Conservation (phyloP, 2,113 vertebrate species). For the Anser brachyrhynchus region DNA sequence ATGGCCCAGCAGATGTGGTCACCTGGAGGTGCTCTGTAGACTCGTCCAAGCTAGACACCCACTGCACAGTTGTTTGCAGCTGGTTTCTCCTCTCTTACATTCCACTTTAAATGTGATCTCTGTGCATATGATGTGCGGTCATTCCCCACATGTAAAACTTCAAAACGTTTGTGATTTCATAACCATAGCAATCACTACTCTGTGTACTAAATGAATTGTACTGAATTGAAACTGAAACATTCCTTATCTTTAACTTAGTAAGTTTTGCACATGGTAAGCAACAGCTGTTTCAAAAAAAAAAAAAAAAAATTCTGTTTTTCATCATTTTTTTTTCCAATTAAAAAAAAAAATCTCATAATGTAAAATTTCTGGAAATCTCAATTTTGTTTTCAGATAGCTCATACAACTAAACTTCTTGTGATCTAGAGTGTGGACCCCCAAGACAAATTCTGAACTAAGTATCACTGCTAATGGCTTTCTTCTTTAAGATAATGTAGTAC, state of each 20-base stretch:
- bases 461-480: neutral
- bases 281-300: neutral
- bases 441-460: neutral
- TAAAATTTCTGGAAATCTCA: neutral
- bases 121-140: neutral
- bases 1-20: neutral
- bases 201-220: neutral
- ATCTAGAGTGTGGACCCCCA: neutral
- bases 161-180: neutral
- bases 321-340: neutral
- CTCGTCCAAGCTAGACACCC: fast-evolving
- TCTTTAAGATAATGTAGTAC: neutral
- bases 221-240: neutral
- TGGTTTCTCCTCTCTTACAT: neutral
- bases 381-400: neutral
- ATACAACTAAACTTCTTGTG: neutral
- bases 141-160: neutral
- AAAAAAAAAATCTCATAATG: neutral
- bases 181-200: neutral
- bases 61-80: neutral
- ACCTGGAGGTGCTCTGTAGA: neutral
- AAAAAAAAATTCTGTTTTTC: neutral
- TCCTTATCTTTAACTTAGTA: neutral
- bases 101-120: neutral
- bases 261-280: neutral